These are phyloP conservation scores for Tachina lurida DNA, from an alignment of 2,888 invertebrate genomes.

Conservation along the genomic window DNA sequence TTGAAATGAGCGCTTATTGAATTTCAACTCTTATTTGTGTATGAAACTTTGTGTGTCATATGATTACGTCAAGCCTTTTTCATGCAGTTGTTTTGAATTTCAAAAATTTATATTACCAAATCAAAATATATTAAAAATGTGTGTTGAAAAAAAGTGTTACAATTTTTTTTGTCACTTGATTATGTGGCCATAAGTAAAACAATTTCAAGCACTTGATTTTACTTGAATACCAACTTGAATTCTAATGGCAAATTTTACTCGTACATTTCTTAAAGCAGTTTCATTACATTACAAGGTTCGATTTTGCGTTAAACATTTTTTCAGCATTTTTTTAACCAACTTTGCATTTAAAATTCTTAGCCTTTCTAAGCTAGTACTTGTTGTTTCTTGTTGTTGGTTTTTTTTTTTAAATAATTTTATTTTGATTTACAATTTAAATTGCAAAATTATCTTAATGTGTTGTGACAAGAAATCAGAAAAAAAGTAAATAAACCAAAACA, in stretches of 20 bases:
- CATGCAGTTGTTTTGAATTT: background rate
- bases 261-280: slow-evolving; percentile 48
- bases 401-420: slow-evolving; percentile 45
- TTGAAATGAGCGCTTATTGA: background rate
- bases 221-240: slow-evolving; percentile 56
- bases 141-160: slow-evolving; percentile 23
- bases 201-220: slow-evolving; percentile 52
- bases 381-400: background rate
- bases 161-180: slow-evolving; percentile 29
- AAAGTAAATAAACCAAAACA: slow-evolving; percentile 40
- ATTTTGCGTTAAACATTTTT: background rate
- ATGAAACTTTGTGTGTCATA: background rate
- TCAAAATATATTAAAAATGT: slow-evolving; percentile 8
- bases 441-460: slow-evolving; percentile 72
- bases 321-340: background rate
- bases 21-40: background rate
- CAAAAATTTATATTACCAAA: slow-evolving; percentile 34
- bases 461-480: slow-evolving; percentile 64
- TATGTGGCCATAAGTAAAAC: slow-evolving; percentile 42
- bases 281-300: slow-evolving; percentile 60
- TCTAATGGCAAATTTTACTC: slow-evolving; percentile 49
- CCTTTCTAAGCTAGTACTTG: slow-evolving; percentile 54
- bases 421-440: slow-evolving; percentile 72
- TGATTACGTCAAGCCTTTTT: background rate
- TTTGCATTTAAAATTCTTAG: slow-evolving; percentile 62